Evolutionary conservation across 2,113 vertebrate genomes (phyloP).

Genomic region (Podiceps cristatus): DNA sequence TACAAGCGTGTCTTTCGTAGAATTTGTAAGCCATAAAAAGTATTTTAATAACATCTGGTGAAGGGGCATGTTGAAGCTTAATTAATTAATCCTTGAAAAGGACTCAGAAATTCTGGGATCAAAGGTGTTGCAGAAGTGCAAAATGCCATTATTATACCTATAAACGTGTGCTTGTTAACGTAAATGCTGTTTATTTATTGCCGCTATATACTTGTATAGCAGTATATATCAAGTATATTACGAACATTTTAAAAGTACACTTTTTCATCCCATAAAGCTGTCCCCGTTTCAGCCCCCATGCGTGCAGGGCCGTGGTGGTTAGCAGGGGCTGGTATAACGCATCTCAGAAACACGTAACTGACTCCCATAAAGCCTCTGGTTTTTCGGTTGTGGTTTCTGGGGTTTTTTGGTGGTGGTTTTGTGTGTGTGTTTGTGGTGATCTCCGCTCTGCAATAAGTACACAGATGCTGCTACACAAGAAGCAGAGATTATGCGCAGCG

Average conservation of each 20-base stretch:
- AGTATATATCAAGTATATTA: slow-evolving; percentile 26
- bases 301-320: not conserved
- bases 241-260: not conserved
- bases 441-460: not conserved
- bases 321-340: not conserved
- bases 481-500: not conserved
- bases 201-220: not conserved
- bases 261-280: slow-evolving; percentile 17
- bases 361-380: not conserved
- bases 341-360: not conserved
- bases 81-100: slow-evolving; percentile 58
- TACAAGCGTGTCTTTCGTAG: not conserved
- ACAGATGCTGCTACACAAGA: not conserved
- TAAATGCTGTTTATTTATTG: slow-evolving; percentile 55
- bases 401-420: no score
- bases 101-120: slow-evolving; percentile 17
- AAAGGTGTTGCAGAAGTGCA: slow-evolving; percentile 55
- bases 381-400: not conserved
- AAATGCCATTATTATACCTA: slow-evolving; percentile 49
- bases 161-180: slow-evolving; percentile 29
- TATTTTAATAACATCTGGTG: slow-evolving; percentile 45
- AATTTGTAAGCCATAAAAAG: slow-evolving; percentile 36
- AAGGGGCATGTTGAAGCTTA: slow-evolving; percentile 8
- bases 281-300: not conserved
- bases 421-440: not conserved